Base-by-base conservation (phyloP, 2,113 vertebrate species). In the Salminus brasiliensis region DNA sequence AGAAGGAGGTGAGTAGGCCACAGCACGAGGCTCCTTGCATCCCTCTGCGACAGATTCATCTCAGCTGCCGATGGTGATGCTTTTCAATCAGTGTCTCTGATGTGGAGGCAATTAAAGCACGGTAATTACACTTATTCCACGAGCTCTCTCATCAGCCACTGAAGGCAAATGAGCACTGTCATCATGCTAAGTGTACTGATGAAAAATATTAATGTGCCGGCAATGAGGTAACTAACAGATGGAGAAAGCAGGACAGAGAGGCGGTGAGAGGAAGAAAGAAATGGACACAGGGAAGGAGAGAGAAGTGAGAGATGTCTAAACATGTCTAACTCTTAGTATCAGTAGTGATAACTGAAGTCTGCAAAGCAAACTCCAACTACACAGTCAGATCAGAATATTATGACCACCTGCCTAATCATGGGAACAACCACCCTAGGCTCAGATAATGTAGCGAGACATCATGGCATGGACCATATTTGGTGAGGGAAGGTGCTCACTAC, bases 41-140 rank as follows among this genome's bases (percentile, higher is more conserved):
- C 18, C 27, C 47, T 16, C 18, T 49, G 16, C 7, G 32, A 72
- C 21, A 23, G 43, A 73, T 55, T 76, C 36, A 34, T 65, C 2
- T 25, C 59, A 57, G 55, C 75, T 41, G 75, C 32, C 11, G n/a
- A 62, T 45, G 62, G 66, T 74, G 32, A 69, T 13, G 53, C 63
- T 74, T 66, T 72, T 72, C 80, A 82, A 77, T 82, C 80, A 77
- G 80, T 21, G 59, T 30, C 73, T 34, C 75, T 78, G 70, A 74
- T 73, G 81, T 78, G 70, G 49, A 62, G 70, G 36, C 43, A 72
- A 70, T 70, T 74, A 70, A 41, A 79, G 43, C 49, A 63, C 29
- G 36, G 76, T 67, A 79, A 83, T 83, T 83, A 83, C 53, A 79
- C 72, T 21, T 47, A 79, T 53, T 83, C 71, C 63, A 55, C n/a